These are phyloP conservation scores for Steinernema carpocapsae DNA, from an alignment of 2,888 invertebrate species.

Conservation along the genomic window DNA sequence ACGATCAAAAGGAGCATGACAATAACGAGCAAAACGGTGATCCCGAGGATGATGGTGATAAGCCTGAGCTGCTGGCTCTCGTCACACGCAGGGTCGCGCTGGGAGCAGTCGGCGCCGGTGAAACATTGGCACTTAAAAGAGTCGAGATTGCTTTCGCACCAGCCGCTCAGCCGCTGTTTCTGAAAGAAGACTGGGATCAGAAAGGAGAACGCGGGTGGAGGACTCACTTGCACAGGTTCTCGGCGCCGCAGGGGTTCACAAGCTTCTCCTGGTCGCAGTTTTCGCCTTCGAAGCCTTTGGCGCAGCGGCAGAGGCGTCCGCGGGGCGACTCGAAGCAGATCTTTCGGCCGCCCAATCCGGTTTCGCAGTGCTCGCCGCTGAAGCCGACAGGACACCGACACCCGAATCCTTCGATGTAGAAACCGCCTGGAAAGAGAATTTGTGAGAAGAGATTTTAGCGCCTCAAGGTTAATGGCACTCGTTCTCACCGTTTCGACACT, in stretches of 20 bases:
- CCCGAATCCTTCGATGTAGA: not conserved
- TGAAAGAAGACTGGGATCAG: not conserved
- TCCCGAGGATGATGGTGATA: not conserved
- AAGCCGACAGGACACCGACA: conserved; percentile 35
- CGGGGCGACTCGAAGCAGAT: not conserved
- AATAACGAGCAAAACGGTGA: not conserved
- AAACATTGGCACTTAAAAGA: conserved; percentile 17
- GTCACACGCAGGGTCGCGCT: not conserved
- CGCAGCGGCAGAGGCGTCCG: not conserved
- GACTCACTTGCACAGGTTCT: conserved; percentile 1
- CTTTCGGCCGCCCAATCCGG: not conserved
- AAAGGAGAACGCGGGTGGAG: not conserved
- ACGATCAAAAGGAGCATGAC: not conserved
- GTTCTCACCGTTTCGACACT: conserved; percentile 23
- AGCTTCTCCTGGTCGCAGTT: not conserved
- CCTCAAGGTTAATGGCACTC: conserved; percentile 3
- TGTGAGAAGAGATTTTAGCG: conserved; percentile 12
- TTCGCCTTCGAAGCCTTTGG: conserved; percentile 1
- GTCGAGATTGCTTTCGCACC: not conserved
- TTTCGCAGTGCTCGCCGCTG: conserved; percentile 32
- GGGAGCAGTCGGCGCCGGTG: conserved; percentile 5
- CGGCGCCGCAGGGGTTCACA: not conserved
- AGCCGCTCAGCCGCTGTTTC: conserved; percentile 15
- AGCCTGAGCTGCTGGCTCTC: conserved; percentile 13
- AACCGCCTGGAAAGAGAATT: conserved; percentile 32